phyloP scores from a whole-genome alignment of 2,888 invertebrate species.

The Trachelus troglodyta region DNA sequence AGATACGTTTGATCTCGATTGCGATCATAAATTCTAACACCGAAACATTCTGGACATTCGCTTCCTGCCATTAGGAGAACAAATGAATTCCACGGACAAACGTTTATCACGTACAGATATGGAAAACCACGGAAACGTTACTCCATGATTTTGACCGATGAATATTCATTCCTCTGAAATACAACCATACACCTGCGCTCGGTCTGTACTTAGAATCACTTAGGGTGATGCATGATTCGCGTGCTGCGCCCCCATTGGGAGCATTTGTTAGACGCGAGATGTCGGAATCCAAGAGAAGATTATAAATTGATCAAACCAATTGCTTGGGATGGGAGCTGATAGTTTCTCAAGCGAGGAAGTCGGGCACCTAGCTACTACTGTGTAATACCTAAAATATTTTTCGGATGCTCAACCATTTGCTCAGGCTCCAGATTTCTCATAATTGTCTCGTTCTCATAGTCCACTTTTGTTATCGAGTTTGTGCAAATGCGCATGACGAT shows the following conservation, averaged over 20 bases:
- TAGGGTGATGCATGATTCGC: conserved; percentile 57
- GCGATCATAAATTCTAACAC: too few species aligned
- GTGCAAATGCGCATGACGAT: too few species aligned
- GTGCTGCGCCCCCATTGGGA: conserved; percentile 51
- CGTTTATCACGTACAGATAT: conserved; percentile 48
- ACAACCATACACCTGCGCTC: conserved; percentile 19
- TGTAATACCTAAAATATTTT: too few species aligned
- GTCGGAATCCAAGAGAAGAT: conserved; percentile 34
- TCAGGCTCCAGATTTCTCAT: too few species aligned
- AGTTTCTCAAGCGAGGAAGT: not conserved
- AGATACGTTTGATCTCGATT: not conserved
- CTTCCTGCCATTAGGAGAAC: conserved; percentile 44
- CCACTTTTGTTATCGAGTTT: too few species aligned
- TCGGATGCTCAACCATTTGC: too few species aligned
- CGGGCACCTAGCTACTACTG: too few species aligned
- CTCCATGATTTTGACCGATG: conserved; percentile 53
- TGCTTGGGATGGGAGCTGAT: conserved; percentile 29
- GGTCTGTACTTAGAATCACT: conserved; percentile 55
- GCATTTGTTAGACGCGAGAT: conserved; percentile 30
- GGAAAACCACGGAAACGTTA: conserved; percentile 45
- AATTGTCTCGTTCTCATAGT: too few species aligned
- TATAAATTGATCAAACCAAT: conserved; percentile 46
- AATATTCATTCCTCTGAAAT: conserved; percentile 53
- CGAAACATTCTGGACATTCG: conserved; percentile 29
- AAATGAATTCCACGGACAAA: conserved; percentile 49